Evolutionary conservation across 2,797 vertebrate genomes (phyloP).

Genomic region (Kryptolebias ocellatus): DNA sequence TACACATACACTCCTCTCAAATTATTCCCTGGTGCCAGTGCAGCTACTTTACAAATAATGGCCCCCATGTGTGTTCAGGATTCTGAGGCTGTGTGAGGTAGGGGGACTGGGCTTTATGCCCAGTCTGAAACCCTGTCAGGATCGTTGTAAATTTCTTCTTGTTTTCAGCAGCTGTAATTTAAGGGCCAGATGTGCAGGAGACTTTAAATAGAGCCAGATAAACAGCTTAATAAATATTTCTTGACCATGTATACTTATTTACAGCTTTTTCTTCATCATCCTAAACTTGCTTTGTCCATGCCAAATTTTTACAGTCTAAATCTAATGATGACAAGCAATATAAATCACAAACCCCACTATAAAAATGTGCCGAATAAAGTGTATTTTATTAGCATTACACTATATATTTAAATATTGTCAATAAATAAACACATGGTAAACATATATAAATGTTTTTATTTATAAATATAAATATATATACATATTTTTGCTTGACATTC

Average conservation of each 20-base stretch:
- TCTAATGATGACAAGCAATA: constrained; percentile 21
- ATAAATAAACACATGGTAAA: too few species aligned
- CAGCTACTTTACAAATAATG: constrained; percentile 86
- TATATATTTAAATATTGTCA: too few species aligned
- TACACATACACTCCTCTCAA: constrained; percentile 64
- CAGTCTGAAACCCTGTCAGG: constrained; percentile 80
- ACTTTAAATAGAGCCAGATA: constrained; percentile 75
- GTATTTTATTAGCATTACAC: too few species aligned
- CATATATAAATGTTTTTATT: too few species aligned
- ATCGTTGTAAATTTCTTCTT: constrained; percentile 83
- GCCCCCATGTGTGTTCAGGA: constrained; percentile 81
- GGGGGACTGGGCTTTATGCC: constrained; percentile 80
- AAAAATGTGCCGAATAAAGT: not conserved
- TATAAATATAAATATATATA: too few species aligned
- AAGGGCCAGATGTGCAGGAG: constrained; percentile 83
- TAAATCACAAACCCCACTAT: not conserved
- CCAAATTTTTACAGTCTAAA: not conserved
- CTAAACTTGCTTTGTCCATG: constrained; percentile 13
- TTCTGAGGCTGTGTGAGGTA: constrained; percentile 77
- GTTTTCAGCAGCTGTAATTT: constrained; percentile 82
- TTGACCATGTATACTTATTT: constrained; percentile 56
- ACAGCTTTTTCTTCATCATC: constrained; percentile 35
- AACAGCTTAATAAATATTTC: constrained; percentile 75
- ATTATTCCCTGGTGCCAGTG: constrained; percentile 79
- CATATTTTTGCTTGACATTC: too few species aligned